Evolutionary conservation across 2,113 vertebrate species (phyloP), one percentile per base, ranked within the genome.

Genomic region (Trogon melanurus): DNA sequence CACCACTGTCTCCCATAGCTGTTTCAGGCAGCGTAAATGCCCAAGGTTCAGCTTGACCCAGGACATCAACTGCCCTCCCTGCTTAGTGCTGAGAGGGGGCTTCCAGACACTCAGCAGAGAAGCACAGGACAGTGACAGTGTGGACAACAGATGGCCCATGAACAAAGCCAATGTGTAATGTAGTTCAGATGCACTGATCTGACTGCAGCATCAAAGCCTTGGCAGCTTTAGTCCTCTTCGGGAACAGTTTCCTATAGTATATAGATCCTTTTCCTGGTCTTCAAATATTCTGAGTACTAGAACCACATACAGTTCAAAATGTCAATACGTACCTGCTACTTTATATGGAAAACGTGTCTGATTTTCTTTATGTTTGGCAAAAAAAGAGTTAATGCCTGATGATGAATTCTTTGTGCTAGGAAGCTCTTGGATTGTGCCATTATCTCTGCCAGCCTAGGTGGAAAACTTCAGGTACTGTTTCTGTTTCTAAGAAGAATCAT

Each of bases 341-440:
- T 85, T 54, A 57, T 36, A 29, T 15, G 62, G 54, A 53, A 79
- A 89, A 94, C 32, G 14, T 38, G 20, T 29, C 73, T 90, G 56
- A 13, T 66, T 85, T 90, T 87, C 44, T 80, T 88, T 93, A 32
- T 72, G 48, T 88, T 84, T 92, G 94, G 93, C 79, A 96, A 93
- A 85, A 92, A 95, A 95, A 64, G 88, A 66, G 96, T 97, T 97
- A 97, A 97, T 76, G 20, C 41, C 81, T 15, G 51, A 80, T 71
- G 69, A 72, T 56, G 41, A 78, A 76, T 91, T 13, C 48, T 89
- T 91, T 88, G 93, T 89, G 70, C 90, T 84, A 41, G 72, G 76
- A 72, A 96, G 85, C 58, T 94, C 61, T 83, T 74, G 90, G 88
- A 87, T 93, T 94, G 79, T 95, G 96, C 95, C 86, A 94, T 91